Evolutionary conservation across 2,797 vertebrate genomes (phyloP), one percentile per base, ranked within the genome.

Genomic region (Taenioides sp.): DNA sequence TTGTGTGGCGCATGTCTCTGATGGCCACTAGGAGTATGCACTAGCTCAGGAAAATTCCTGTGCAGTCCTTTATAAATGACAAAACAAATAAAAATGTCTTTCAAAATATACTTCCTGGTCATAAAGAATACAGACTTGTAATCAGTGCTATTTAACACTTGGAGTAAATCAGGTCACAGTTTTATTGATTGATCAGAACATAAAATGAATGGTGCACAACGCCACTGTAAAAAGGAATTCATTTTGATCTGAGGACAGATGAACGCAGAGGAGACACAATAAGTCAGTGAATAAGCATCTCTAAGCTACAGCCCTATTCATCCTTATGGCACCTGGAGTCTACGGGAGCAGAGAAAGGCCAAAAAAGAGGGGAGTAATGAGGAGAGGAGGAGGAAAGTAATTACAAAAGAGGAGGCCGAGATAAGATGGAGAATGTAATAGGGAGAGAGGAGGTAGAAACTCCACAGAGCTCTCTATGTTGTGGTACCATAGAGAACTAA

Each of bases 391-490:
- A 64, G 40, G 27, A 50, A 64, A 71, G 52, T 73, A 80, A 83
- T 78, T 65, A 81, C 43, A 77, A 47, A 57, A 50, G 22, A 1
- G 31, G 31, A 67, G 71, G 67, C 22, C 4, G 59, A 78, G 84
- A 85, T 79, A 67, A 78, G 84, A 85, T 77, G 71, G 72, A 85
- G 72, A 37, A 34, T 50, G 43, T 67, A 54, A 55, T 52, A 60
- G 2, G 50, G 61, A 71, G 7, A 28, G 52, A 59, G 55, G 43
- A 31, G 67, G 9, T 2, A 43, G 79, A 64, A 62, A 86, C 76
- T 87, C 75, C 68, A 64, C 67, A 78, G 79, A 87, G 80, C 66
- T 86, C 76, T 84, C 85, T 74, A 81, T 85, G 76, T 60, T 58
- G 74, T 77, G 61, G 72, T 67, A 43, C 71, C 65, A 64, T 28